Evolutionary conservation across 2,888 invertebrate genomes (phyloP), one percentile per base, ranked within the genome.

Genomic region (Monochamus alternatus): DNA sequence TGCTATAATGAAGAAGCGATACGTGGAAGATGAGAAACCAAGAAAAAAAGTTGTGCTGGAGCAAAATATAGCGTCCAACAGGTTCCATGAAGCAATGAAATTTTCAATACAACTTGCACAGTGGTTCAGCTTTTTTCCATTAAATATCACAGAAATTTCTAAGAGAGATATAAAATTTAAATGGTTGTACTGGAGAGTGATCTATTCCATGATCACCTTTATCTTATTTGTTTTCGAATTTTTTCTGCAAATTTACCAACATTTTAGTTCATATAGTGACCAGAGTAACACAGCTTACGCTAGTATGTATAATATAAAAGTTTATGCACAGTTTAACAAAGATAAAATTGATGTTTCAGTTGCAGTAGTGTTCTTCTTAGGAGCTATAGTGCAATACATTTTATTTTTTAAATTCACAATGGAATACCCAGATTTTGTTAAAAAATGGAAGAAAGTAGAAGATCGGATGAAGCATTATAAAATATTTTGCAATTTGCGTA

Each of bases 371-470:
- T 81, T 81, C 55, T 77, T 78, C 22, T 10, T 75, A n/a, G 76
- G 76, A 60, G 52, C 52, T 30, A 69, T 81, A 12, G 31, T 65
- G 9, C 67, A 78, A 5, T 64, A 59, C 12, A 52, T 75, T 7
- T 44, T 81, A 10, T 80, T 78, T 30, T 72, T 78, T 5, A 64
- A 76, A 73, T 62, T 81, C 43, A 71, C 79, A 3, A 74, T 51
- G 58, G 62, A 73, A 59, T 81, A 79, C 78, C 80, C 79, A 2
- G 75, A 63, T 8, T 81, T 81, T 58, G 73, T 77, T 8, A 81
- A 79, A 73, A 75, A 81, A 73, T 82, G 82, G 81, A 68, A 76
- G 38, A 60, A 51, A 47, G 62, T 81, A 2, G 79, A 79, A 65
- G 47, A 74, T 9, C 73, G 78, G 12, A 83, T 82, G 78, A 80